Percentiles rank a stretch among this genome's conserved stretches.
phyloP scores from a whole-genome alignment of 2,888 invertebrate species.

The Coronaproctus castanopsis region DNA sequence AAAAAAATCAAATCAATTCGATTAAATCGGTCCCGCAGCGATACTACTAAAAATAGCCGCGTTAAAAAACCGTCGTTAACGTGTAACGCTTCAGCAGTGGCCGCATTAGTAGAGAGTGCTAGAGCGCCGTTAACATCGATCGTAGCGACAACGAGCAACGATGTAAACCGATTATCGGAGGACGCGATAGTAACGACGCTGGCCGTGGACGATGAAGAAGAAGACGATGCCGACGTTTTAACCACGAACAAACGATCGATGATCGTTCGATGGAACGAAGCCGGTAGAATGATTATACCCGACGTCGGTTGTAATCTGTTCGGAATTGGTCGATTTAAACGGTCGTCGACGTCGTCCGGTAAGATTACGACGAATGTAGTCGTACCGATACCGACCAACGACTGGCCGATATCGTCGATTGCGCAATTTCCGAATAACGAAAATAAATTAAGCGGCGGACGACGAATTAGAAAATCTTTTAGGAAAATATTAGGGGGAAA shows the following conservation, averaged over 20 bases:
- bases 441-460: neutral
- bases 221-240: no score
- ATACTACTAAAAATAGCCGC: slow-evolving; percentile 26
- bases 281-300: no score
- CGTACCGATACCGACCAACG: neutral
- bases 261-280: no score
- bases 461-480: neutral
- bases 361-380: neutral
- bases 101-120: slow-evolving; percentile 31
- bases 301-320: no score
- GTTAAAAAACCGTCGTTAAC: slow-evolving; percentile 8
- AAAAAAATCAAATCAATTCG: no score
- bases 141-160: neutral
- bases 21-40: no score
- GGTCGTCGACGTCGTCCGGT: neutral
- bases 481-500: no score
- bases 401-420: neutral
- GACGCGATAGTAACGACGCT: slow-evolving; percentile 5
- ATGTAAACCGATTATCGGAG: slow-evolving; percentile 3
- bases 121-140: slow-evolving; percentile 38
- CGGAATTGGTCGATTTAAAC: neutral
- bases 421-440: neutral
- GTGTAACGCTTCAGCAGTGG: no score
- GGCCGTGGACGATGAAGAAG: no score
- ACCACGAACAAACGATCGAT: no score